Evolutionary conservation across 2,113 vertebrate species (phyloP), one percentile per base, ranked within the genome.

Genomic region (Balaeniceps rex): DNA sequence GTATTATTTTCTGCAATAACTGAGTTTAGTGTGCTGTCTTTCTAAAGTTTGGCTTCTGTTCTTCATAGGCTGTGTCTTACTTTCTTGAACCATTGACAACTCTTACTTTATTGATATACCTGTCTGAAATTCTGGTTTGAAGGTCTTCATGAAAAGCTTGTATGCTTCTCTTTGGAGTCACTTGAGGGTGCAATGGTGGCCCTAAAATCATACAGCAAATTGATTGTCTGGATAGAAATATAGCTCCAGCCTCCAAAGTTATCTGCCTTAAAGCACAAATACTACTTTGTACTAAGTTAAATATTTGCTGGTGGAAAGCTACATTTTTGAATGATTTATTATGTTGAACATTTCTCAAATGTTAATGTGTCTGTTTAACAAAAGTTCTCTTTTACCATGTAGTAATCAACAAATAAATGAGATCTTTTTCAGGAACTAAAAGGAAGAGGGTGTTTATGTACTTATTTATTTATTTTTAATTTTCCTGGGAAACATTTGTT

Each of bases 271-370:
- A 47, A 38, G 25, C 47, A 55, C 29, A 46, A 19, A 2, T 42
- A 4, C 1, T 63, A 3, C 16, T 63, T n/a, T 46, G 31, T 49
- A 2, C 11, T 12, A 9, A 18, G 25, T 42, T 60, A 51, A 58
- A 11, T 60, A 17, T 68, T 82, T 79, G 12, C 3, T 49, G 46
- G 38, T 49, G 40, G 31, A 82, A 19, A 71, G 26, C 14, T 23
- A 2, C 1, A 0, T 34, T 74, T 91, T 57, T 2, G 36, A 54
- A 7, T 28, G 3, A 3, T 11, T 42, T 55, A 1, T 3, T 31
- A 0, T 36, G 5, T 19, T 24, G 38, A 55, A 11, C 1, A 0
- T 24, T 54, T 84, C 16, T 71, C 12, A 6, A 4, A 28, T 14
- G 10, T 23, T 42, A 10, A 25, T 0, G 7, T 1, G 0, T 5